These are phyloP conservation scores for Zaprionus kolodkinae DNA, from an alignment of 1,140 invertebrate genomes.

Conservation along the genomic window DNA sequence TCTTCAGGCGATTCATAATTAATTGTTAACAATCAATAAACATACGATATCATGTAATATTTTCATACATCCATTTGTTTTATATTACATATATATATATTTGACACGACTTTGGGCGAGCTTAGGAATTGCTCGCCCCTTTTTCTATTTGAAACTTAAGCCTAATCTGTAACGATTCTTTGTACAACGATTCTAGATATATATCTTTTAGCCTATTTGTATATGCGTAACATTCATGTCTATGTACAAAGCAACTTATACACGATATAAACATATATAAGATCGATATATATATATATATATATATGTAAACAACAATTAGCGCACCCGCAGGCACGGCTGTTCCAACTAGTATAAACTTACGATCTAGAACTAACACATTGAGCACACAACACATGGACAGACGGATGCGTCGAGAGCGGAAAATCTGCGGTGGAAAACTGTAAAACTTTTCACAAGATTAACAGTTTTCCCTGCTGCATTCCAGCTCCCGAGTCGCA, in stretches of 20 bases:
- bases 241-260: constrained; percentile 30
- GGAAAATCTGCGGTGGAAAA: background rate
- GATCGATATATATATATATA: constrained; percentile 11
- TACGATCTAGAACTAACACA: constrained; percentile 39
- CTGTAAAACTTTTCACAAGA: background rate
- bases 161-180: constrained; percentile 45
- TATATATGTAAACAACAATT: constrained; percentile 39
- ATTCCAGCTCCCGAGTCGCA: constrained; percentile 18
- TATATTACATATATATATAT: constrained; percentile 37
- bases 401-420: constrained; percentile 24
- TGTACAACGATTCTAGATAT: constrained; percentile 57
- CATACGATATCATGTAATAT: constrained; percentile 40
- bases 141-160: background rate
- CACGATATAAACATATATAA: background rate
- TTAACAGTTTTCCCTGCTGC: background rate
- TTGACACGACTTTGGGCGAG: constrained; percentile 59
- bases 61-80: constrained; percentile 52
- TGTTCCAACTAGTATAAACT: constrained; percentile 5
- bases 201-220: constrained; percentile 22
- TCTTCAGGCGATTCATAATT: constrained; percentile 1
- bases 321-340: too few relatives aligned
- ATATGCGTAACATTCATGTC: constrained; percentile 25
- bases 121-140: constrained; percentile 18
- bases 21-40: constrained; percentile 22
- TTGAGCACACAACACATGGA: constrained; percentile 68